Evolutionary conservation across 2,113 vertebrate genomes (phyloP).

Genomic region (Sapayoa aenigma): DNA sequence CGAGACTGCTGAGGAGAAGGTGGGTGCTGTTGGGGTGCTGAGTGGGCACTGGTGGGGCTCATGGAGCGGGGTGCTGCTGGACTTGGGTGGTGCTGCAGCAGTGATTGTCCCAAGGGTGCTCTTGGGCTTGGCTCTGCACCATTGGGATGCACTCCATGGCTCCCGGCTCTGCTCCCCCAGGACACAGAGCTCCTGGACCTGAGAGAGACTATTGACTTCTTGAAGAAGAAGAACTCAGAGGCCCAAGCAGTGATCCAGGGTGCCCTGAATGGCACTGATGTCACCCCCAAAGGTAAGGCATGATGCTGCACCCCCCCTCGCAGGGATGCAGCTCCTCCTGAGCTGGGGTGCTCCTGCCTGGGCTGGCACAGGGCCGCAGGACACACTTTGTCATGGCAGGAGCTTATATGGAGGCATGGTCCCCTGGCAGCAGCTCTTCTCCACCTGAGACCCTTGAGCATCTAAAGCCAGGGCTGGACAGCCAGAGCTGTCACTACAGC

Average conservation of each 20-base stretch:
- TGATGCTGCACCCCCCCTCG: background rate
- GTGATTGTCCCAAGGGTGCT: background rate
- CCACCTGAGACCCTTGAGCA: background rate
- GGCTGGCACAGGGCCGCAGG: background rate
- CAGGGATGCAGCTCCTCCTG: background rate
- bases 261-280: slow-evolving; percentile 84
- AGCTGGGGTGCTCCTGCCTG: background rate
- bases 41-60: background rate
- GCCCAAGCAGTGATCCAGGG: slow-evolving; percentile 93
- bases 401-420: background rate
- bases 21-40: background rate
- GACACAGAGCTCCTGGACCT: slow-evolving; percentile 87
- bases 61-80: background rate
- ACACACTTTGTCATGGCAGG: fast-evolving
- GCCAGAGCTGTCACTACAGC: background rate
- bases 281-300: slow-evolving; percentile 81
- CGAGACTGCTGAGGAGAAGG: slow-evolving; percentile 90
- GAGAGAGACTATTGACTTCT: slow-evolving; percentile 88
- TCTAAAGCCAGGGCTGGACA: background rate
- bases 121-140: background rate
- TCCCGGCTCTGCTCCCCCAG: slow-evolving; percentile 51
- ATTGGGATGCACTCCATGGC: fast-evolving
- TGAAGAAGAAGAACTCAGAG: slow-evolving; percentile 89
- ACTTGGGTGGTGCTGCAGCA: background rate
- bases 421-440: background rate